Percentiles rank a stretch among this genome's conserved stretches.
Conservation (phyloP, 2,113 vertebrate species). For the Blennius ocellaris region DNA sequence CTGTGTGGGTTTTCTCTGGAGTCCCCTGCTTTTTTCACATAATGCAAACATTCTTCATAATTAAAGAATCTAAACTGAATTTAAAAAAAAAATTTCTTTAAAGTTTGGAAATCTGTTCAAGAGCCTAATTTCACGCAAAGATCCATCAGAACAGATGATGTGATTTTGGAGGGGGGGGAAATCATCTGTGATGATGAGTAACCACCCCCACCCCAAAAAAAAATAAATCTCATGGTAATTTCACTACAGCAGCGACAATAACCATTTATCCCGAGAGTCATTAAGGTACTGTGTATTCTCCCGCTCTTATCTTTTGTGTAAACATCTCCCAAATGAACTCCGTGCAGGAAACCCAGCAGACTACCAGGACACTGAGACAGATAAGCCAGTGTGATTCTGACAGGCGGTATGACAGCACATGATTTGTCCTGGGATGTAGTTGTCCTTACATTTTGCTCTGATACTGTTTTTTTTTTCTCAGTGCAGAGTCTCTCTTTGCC, state of each 20-base stretch:
- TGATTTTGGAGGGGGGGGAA: not conserved
- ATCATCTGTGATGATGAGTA: not conserved
- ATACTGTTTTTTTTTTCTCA: no score
- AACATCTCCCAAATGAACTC: conserved; percentile 6
- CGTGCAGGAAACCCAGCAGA: conserved; percentile 4
- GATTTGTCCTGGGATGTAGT: not conserved
- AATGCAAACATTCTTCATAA: no score
- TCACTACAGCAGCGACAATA: not conserved
- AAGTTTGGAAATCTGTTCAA: no score
- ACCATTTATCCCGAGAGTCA: conserved; percentile 1
- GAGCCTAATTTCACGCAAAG: not conserved
- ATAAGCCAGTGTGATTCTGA: conserved; percentile 1
- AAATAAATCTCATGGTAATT: not conserved
- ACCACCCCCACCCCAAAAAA: no score
- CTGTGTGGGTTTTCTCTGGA: no score
- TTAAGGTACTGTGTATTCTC: not conserved
- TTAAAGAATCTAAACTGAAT: no score
- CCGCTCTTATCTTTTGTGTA: conserved; percentile 7
- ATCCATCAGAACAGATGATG: not conserved
- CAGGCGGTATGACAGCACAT: not conserved
- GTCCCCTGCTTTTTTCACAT: no score
- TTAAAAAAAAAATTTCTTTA: no score
- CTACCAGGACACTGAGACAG: not conserved
- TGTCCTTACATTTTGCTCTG: no score
- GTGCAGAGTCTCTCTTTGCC: no score